These are phyloP conservation scores for Trinectes maculatus DNA, from an alignment of 2,113 vertebrate genomes.

Conservation along the genomic window DNA sequence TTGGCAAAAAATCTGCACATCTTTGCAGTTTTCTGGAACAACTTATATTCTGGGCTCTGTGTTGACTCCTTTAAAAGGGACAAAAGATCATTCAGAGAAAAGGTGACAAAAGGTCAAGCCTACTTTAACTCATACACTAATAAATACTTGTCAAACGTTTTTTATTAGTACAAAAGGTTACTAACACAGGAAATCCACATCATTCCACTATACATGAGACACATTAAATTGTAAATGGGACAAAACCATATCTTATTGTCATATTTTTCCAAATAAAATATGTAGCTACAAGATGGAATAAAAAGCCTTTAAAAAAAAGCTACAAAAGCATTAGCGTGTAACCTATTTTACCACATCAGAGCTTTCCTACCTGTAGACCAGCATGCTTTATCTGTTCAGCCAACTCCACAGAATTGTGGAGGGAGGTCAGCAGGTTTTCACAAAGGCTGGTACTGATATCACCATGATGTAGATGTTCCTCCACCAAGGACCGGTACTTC, in stretches of 20 bases:
- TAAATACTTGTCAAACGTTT: slow-evolving; percentile 7
- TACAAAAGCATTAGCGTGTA: not conserved
- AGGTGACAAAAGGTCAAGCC: not conserved
- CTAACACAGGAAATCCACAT: not conserved
- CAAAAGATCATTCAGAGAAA: slow-evolving; percentile 27
- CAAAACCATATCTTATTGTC: not conserved
- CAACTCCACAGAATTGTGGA: slow-evolving; percentile 86
- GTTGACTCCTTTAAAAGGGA: slow-evolving; percentile 80
- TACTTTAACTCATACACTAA: not conserved
- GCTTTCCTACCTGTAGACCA: slow-evolving; percentile 72
- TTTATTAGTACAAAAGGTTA: too few relatives aligned
- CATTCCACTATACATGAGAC: not conserved
- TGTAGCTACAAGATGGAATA: too few relatives aligned
- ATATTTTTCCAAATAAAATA: too few relatives aligned
- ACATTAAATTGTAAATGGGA: not conserved
- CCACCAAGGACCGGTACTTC: slow-evolving; percentile 88
- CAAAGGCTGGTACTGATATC: slow-evolving; percentile 86
- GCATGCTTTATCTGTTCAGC: slow-evolving; percentile 85
- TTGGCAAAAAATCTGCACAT: slow-evolving; percentile 95
- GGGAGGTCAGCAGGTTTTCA: slow-evolving; percentile 86
- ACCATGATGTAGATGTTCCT: slow-evolving; percentile 86
- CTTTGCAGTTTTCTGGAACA: slow-evolving; percentile 94
- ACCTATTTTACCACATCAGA: not conserved
- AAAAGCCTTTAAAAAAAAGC: too few relatives aligned
- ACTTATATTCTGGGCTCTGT: slow-evolving; percentile 83